Evolutionary conservation across 2,888 invertebrate genomes (phyloP).

Genomic region (Teinopalpus imperialis): DNA sequence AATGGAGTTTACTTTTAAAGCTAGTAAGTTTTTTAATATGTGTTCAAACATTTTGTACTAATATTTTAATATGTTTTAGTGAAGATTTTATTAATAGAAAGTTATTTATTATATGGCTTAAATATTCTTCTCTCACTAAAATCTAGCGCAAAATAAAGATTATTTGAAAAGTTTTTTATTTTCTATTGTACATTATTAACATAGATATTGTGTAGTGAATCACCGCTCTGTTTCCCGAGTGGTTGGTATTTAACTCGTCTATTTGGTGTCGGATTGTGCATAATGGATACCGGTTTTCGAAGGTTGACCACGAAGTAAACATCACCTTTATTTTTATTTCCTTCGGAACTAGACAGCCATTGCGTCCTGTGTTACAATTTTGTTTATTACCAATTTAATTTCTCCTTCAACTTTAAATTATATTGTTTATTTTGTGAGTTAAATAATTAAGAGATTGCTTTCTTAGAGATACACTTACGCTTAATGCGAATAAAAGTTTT

Average conservation of each 20-base stretch:
- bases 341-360: constrained; percentile 25
- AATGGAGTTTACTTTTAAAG: constrained; percentile 78
- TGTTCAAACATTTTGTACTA: constrained; percentile 3
- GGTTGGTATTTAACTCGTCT: constrained; percentile 43
- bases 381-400: neutral
- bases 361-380: constrained; percentile 9
- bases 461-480: neutral
- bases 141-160: constrained; percentile 1
- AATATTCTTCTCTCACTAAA: constrained; percentile 1
- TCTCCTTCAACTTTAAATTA: neutral
- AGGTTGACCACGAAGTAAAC: constrained; percentile 42
- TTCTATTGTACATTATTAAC: constrained; percentile 6
- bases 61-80: too few relatives aligned
- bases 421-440: too few relatives aligned
- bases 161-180: constrained; percentile 13
- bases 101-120: neutral
- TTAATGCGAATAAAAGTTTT: constrained; percentile 11
- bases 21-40: constrained; percentile 59
- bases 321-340: constrained; percentile 34
- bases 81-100: neutral
- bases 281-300: constrained; percentile 42
- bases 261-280: constrained; percentile 36
- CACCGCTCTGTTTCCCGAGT: constrained; percentile 45
- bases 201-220: constrained; percentile 20
- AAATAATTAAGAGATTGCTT: too few relatives aligned